Conservation (phyloP, 2,888 invertebrate species). For the Leptothorax acervorum region DNA sequence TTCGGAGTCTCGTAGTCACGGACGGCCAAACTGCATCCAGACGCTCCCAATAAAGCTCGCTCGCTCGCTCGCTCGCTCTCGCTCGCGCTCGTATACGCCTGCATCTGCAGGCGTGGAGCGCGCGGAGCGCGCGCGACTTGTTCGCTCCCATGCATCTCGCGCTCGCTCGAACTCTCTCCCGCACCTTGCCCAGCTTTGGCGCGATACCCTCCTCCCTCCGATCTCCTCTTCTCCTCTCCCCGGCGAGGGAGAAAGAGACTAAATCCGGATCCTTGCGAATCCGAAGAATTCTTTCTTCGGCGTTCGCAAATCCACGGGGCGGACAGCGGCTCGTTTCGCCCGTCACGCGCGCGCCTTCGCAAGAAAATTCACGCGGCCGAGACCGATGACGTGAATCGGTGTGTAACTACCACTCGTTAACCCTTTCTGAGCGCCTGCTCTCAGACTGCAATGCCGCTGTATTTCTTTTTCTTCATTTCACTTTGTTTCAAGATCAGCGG, state of each 20-base stretch:
- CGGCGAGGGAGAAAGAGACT: constrained; percentile 56
- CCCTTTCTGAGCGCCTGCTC: constrained; percentile 47
- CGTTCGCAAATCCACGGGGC: constrained; percentile 57
- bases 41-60: constrained; percentile 82
- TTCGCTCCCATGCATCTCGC: background rate
- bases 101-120: background rate
- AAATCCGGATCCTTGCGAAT: constrained; percentile 69
- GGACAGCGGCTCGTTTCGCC: constrained; percentile 46
- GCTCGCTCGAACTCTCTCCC: background rate
- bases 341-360: constrained; percentile 28
- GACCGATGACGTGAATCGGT: constrained; percentile 43
- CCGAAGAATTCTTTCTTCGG: constrained; percentile 60
- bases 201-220: constrained; percentile 37
- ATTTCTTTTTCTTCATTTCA: background rate
- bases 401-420: constrained; percentile 38
- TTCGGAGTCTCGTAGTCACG: constrained; percentile 80
- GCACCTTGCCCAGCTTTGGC: constrained; percentile 31
- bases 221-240: constrained; percentile 34
- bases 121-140: background rate
- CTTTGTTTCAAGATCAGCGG: background rate
- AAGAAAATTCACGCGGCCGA: constrained; percentile 38
- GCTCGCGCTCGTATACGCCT: constrained; percentile 6
- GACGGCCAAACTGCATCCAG: constrained; percentile 81
- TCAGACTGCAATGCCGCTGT: constrained; percentile 8
- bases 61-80: constrained; percentile 65